Evolutionary conservation across 1,140 invertebrate genomes (phyloP).

Genomic region (Drosophila tristis): DNA sequence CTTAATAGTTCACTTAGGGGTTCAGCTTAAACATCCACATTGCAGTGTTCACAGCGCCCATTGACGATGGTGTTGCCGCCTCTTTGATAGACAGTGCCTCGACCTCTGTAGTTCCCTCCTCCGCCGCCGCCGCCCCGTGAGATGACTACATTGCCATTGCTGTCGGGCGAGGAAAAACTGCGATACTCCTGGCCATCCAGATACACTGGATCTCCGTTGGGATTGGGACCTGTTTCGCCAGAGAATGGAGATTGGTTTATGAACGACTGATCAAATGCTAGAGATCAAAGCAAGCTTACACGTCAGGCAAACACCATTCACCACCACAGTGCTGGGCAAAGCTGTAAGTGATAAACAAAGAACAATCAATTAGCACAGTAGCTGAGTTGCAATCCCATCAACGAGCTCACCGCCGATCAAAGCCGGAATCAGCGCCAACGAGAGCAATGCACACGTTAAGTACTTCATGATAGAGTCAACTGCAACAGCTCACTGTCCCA

Average conservation of each 20-base stretch:
- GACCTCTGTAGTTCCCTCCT: background rate
- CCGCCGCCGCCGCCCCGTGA: slow-evolving; percentile 10
- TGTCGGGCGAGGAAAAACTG: slow-evolving; percentile 46
- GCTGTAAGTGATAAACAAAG: slow-evolving; percentile 41
- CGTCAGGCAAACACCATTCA: slow-evolving; percentile 63
- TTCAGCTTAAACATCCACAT: slow-evolving; percentile 51
- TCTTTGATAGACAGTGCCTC: slow-evolving; percentile 34
- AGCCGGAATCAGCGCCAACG: slow-evolving; percentile 51
- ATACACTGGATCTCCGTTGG: slow-evolving; percentile 52
- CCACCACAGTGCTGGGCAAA: slow-evolving; percentile 58
- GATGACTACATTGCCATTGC: slow-evolving; percentile 51
- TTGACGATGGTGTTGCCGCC: slow-evolving; percentile 63
- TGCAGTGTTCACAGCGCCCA: slow-evolving; percentile 56
- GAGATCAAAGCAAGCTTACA: slow-evolving; percentile 47
- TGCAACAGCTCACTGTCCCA: slow-evolving; percentile 7
- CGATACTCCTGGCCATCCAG: slow-evolving; percentile 63
- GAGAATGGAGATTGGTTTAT: too few species aligned
- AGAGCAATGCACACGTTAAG: slow-evolving; percentile 58
- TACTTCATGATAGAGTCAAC: slow-evolving; percentile 51
- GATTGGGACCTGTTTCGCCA: slow-evolving; percentile 48
- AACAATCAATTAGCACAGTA: slow-evolving; percentile 19
- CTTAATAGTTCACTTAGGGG: background rate
- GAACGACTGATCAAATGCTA: background rate
- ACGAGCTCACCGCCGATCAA: slow-evolving; percentile 55
- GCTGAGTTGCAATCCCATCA: slow-evolving; percentile 15